Conservation (phyloP, 2,113 vertebrate species). For the Gorsachius goisagi region DNA sequence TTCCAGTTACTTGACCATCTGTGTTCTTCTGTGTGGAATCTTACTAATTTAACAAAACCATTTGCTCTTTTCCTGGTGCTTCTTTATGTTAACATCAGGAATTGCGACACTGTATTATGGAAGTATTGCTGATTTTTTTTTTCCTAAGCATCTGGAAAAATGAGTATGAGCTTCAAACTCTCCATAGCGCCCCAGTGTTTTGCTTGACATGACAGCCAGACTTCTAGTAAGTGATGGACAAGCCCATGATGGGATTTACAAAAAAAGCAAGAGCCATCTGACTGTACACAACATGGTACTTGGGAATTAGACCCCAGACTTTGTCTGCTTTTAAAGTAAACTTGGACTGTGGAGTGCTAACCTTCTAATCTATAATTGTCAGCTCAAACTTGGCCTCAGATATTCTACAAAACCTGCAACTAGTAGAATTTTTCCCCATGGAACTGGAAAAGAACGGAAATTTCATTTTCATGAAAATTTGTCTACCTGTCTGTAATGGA, state of each 20-base stretch:
- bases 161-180: conserved; percentile 20
- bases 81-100: neutral
- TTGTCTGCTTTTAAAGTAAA: conserved; percentile 65
- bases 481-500: neutral
- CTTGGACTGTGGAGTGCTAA: conserved; percentile 45
- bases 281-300: conserved; percentile 54
- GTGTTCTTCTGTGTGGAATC: neutral
- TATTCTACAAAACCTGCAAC: neutral
- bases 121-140: conserved; percentile 48
- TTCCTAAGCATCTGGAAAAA: conserved; percentile 62
- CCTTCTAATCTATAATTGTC: conserved; percentile 56
- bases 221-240: conserved; percentile 45
- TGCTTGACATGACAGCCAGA: conserved; percentile 42
- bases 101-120: conserved; percentile 25
- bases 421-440: neutral
- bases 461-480: neutral
- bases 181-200: conserved; percentile 50
- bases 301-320: conserved; percentile 59
- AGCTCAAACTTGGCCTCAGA: conserved; percentile 27
- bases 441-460: neutral
- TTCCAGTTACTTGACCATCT: neutral
- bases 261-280: conserved; percentile 45
- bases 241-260: conserved; percentile 50
- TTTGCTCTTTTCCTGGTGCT: neutral
- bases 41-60: neutral